Evolutionary conservation across 2,797 vertebrate species (phyloP).

Genomic region (Oreonectes daqikongensis): DNA sequence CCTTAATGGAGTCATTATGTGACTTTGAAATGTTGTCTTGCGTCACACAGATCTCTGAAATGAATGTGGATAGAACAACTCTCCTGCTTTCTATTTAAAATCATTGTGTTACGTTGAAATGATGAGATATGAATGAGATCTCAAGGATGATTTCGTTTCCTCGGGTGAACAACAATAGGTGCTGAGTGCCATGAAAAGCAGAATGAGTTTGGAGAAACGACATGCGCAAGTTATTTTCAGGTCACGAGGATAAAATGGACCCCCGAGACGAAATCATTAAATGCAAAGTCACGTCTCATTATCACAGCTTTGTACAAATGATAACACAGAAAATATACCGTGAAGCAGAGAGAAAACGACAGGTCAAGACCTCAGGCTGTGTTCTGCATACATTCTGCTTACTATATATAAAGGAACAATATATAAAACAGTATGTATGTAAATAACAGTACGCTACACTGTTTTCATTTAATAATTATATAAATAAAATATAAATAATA

Average conservation of each 20-base stretch:
- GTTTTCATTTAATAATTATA: no score
- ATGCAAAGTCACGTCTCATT: background rate
- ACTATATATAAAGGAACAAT: background rate
- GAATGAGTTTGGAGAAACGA: background rate
- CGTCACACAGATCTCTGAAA: background rate
- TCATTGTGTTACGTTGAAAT: background rate
- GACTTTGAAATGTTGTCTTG: no score
- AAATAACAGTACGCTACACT: background rate
- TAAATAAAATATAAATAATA: no score
- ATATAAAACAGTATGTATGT: no score
- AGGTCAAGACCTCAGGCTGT: background rate
- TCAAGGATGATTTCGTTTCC: background rate
- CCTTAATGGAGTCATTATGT: no score
- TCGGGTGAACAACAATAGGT: background rate
- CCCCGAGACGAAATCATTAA: background rate
- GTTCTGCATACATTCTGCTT: background rate
- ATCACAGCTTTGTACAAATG: background rate
- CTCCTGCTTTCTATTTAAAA: background rate
- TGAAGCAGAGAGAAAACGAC: background rate
- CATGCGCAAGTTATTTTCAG: background rate
- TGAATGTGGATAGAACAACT: background rate
- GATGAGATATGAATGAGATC: background rate
- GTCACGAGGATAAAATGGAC: background rate
- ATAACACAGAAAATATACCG: background rate
- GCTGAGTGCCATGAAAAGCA: background rate